A percentile compares a stretch with the other conserved stretches of the same genome.
phyloP scores from a whole-genome alignment of 2,113 vertebrate genomes.

The Python bivittatus region DNA sequence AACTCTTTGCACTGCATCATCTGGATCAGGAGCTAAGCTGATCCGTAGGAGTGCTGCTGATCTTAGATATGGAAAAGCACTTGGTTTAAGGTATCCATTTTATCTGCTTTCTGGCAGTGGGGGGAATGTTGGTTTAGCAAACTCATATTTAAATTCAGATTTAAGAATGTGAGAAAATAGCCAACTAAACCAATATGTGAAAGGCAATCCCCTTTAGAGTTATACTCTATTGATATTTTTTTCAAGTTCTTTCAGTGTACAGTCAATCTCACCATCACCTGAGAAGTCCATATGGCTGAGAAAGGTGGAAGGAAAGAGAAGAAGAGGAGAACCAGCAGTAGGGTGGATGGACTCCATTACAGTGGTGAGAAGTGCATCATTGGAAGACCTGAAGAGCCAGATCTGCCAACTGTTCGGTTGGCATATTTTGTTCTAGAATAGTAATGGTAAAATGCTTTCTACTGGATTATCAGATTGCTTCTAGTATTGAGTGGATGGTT shows the following conservation, averaged over 20 bases:
- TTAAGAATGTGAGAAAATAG: slow-evolving; percentile 58
- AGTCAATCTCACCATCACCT: background rate
- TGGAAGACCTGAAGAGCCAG: background rate
- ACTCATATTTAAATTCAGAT: slow-evolving; percentile 69
- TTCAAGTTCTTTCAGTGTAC: background rate
- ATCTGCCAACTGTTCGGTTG: background rate
- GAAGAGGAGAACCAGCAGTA: background rate
- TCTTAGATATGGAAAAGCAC: background rate
- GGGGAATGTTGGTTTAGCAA: slow-evolving; percentile 64
- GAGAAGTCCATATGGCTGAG: background rate
- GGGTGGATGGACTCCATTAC: background rate
- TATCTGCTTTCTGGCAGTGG: background rate
- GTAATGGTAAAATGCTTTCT: background rate
- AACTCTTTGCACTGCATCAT: background rate
- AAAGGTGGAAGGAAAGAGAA: background rate
- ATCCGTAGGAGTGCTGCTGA: background rate
- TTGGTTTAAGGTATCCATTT: background rate
- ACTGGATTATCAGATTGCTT: background rate
- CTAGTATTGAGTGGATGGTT: background rate
- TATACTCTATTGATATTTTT: slow-evolving; percentile 45
- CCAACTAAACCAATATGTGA: slow-evolving; percentile 71
- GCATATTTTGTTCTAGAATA: background rate
- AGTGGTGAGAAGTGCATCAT: background rate
- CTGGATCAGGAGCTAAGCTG: background rate
- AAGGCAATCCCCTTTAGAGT: slow-evolving; percentile 53